phyloP scores from a whole-genome alignment of 2,888 invertebrate genomes.

The Esperia sulphurella region DNA sequence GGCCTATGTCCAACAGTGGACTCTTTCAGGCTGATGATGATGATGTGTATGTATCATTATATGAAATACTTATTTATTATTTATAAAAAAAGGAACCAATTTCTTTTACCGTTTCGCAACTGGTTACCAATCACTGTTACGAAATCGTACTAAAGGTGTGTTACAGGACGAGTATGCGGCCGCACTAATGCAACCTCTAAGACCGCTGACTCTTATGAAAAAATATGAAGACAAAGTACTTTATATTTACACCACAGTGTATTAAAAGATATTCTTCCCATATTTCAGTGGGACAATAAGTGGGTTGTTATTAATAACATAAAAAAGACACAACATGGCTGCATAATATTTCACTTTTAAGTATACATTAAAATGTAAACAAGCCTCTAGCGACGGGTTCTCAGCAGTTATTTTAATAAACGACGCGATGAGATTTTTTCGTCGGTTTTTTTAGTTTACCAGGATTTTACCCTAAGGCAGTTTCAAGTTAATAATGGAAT shows the following conservation, averaged over 20 bases:
- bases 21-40: too few relatives aligned
- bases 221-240: too few relatives aligned
- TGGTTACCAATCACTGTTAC: too few relatives aligned
- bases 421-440: slow-evolving; percentile 29
- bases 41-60: too few relatives aligned
- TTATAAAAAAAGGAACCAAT: too few relatives aligned
- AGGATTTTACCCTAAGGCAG: background rate
- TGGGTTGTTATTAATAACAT: slow-evolving; percentile 39
- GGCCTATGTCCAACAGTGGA: too few relatives aligned
- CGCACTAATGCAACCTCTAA: too few relatives aligned
- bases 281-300: slow-evolving; percentile 36
- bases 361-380: slow-evolving; percentile 61
- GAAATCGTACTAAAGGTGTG: too few relatives aligned
- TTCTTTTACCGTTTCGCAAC: too few relatives aligned
- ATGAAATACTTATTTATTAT: too few relatives aligned
- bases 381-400: slow-evolving; percentile 40
- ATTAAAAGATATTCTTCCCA: slow-evolving; percentile 12
- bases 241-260: background rate
- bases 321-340: slow-evolving; percentile 34
- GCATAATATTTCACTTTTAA: slow-evolving; percentile 59
- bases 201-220: slow-evolving; percentile 1
- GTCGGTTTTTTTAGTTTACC: slow-evolving; percentile 17
- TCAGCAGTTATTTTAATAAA: slow-evolving; percentile 54
- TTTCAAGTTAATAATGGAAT: slow-evolving; percentile 1
- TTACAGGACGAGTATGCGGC: too few relatives aligned